Evolutionary conservation across 2,797 vertebrate genomes (phyloP), one percentile per base, ranked within the genome.

Genomic region (Arnoldichthys spilopterus): DNA sequence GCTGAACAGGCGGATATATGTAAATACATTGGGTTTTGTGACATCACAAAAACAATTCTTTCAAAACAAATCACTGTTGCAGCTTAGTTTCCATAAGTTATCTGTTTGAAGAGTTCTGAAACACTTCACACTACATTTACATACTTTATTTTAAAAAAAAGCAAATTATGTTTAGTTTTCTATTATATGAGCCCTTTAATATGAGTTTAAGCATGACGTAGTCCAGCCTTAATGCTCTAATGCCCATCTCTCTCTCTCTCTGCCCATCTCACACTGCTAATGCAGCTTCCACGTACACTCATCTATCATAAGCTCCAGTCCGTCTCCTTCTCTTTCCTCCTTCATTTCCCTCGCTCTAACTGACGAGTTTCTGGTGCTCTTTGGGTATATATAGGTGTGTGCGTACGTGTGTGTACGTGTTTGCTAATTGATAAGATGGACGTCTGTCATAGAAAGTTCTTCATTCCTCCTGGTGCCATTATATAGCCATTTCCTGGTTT

Each of bases 401-500:
- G 51, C 7, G 30, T 59, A 26, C 34, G 49, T 24, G 71, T 58
- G 56, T 71, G 69, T 51, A 40, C 89, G 88, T 85, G 84, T 87
- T 86, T 88, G 87, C 93, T 93, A 91, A 92, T 93, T 90, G 90
- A 90, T 89, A 91, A 85, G 91, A 93, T 90, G 89, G 91, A 92
- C 89, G 88, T 92, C 90, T 92, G 89, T 92, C 90, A 90, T 89
- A 89, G 90, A 78, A 74, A 84, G 69, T 73, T 73, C 70, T 76
- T 76, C 66, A 43, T 82, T 79, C 80, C 79, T 81, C 87, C 86
- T 84, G 87, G 90, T 86, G 89, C 89, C 90, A 93, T 94, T 94
- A 93, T 88, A 91, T 88, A 91, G 90, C 93, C 88, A 93, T 93
- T 93, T 94, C 92, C 93, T 93, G 77, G 90, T 87, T 84, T 93